A percentile compares a stretch with the other conserved stretches of the same genome.
Conservation (phyloP, 2,888 invertebrate species). For the Ypsolopha sequella region DNA sequence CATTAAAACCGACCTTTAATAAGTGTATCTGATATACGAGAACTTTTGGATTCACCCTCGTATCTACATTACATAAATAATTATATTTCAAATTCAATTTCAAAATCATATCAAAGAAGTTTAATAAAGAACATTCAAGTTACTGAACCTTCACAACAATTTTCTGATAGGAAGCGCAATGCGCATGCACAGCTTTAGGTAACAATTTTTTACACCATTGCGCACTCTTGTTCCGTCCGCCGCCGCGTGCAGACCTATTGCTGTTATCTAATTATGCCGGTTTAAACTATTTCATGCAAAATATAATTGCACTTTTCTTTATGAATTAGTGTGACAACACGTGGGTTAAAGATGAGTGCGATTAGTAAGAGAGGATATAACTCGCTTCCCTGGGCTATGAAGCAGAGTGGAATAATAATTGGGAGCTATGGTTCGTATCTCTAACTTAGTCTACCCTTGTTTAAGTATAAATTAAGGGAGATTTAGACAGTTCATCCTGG, state of each 20-base stretch:
- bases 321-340: conserved; percentile 1
- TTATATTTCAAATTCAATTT: too few relatives aligned
- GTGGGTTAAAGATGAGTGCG: conserved; percentile 24
- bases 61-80: too few relatives aligned
- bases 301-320: conserved; percentile 11
- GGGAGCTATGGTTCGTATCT: conserved; percentile 23
- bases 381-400: conserved; percentile 22
- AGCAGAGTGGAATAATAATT: conserved; percentile 17
- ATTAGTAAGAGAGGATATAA: conserved; percentile 18
- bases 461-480: too few relatives aligned
- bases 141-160: background rate
- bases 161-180: conserved; percentile 29
- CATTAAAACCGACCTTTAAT: too few relatives aligned
- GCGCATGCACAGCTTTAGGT: conserved; percentile 29
- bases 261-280: background rate
- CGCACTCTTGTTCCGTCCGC: conserved; percentile 30
- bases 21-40: too few relatives aligned
- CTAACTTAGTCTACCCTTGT: background rate
- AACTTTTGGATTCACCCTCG: too few relatives aligned
- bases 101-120: background rate
- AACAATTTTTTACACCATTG: conserved; percentile 29
- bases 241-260: conserved; percentile 22
- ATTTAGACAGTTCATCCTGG: too few relatives aligned
- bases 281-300: background rate
- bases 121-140: background rate